Percentiles rank a stretch among this genome's conserved stretches.
phyloP scores from a whole-genome alignment of 2,888 invertebrate genomes.

The Hirtodrosophila alboralis region DNA sequence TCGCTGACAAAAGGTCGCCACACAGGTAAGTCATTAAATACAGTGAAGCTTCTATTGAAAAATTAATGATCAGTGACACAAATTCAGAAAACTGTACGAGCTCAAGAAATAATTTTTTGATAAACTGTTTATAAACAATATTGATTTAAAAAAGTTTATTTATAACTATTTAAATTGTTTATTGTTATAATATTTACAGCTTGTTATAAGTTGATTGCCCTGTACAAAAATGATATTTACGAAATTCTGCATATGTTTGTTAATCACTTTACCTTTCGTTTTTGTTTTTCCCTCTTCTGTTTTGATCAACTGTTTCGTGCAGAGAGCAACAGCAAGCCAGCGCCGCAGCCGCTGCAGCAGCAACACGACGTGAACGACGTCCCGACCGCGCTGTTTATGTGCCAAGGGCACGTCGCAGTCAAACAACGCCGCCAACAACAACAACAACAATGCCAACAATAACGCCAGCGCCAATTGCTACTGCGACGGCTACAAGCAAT shows the following conservation, averaged over 20 bases:
- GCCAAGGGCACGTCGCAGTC: conserved; percentile 88
- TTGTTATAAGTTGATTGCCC: conserved; percentile 16
- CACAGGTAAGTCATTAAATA: conserved; percentile 43
- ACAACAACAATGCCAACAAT: conserved; percentile 43
- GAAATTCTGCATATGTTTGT: conserved; percentile 59
- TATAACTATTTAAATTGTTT: too few relatives aligned
- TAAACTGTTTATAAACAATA: too few relatives aligned
- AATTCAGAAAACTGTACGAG: neutral
- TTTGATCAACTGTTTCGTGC: conserved; percentile 71
- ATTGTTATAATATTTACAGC: too few relatives aligned
- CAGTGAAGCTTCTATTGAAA: neutral
- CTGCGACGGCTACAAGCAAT: conserved; percentile 26
- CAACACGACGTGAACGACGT: conserved; percentile 85
- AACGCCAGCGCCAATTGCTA: conserved; percentile 35
- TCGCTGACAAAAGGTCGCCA: conserved; percentile 38
- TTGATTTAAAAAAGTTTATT: too few relatives aligned
- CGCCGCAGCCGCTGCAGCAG: conserved; percentile 76
- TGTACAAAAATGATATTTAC: conserved; percentile 35
- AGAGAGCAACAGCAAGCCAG: conserved; percentile 58
- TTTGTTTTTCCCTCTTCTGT: conserved; percentile 57
- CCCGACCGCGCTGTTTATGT: conserved; percentile 93
- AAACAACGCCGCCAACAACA: conserved; percentile 83
- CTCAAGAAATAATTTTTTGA: too few relatives aligned
- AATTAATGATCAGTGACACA: neutral
- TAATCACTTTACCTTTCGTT: conserved; percentile 47